These are phyloP conservation scores for Anhinga anhinga DNA, from an alignment of 2,113 vertebrate species.

Conservation along the genomic window DNA sequence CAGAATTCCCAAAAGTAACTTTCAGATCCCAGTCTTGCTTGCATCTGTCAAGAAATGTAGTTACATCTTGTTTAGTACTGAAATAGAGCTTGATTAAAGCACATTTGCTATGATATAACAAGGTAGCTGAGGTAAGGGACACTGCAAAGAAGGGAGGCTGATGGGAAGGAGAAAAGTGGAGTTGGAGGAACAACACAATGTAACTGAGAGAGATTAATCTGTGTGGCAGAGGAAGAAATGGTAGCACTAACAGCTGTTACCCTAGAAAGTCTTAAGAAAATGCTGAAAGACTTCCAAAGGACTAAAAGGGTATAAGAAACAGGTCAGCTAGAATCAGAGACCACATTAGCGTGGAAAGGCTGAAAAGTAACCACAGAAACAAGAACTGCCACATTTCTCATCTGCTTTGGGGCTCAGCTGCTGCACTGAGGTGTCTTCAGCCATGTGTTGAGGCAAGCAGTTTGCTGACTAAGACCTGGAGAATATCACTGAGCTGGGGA, in stretches of 20 bases:
- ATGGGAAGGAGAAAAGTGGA: neutral
- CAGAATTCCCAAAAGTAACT: conserved; percentile 25
- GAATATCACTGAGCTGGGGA: neutral
- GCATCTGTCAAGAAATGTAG: neutral
- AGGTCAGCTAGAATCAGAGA: neutral
- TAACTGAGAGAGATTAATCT: neutral
- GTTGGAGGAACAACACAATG: neutral
- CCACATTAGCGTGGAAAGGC: neutral
- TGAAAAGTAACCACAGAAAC: neutral
- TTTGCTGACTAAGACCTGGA: neutral
- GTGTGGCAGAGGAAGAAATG: neutral
- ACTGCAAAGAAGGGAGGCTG: neutral
- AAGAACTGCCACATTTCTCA: neutral
- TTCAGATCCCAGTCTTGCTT: conserved; percentile 36
- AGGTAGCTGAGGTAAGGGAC: neutral
- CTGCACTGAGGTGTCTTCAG: neutral
- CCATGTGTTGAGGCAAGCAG: neutral
- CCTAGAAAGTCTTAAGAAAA: neutral
- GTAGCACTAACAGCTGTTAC: neutral
- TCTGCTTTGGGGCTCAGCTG: neutral
- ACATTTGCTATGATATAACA: neutral
- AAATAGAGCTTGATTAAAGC: conserved; percentile 47
- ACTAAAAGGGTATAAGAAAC: neutral
- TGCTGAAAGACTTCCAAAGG: neutral
- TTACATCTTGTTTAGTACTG: conserved; percentile 39